Evolutionary conservation across 2,797 vertebrate genomes (phyloP).

Genomic region (Platalea minor): DNA sequence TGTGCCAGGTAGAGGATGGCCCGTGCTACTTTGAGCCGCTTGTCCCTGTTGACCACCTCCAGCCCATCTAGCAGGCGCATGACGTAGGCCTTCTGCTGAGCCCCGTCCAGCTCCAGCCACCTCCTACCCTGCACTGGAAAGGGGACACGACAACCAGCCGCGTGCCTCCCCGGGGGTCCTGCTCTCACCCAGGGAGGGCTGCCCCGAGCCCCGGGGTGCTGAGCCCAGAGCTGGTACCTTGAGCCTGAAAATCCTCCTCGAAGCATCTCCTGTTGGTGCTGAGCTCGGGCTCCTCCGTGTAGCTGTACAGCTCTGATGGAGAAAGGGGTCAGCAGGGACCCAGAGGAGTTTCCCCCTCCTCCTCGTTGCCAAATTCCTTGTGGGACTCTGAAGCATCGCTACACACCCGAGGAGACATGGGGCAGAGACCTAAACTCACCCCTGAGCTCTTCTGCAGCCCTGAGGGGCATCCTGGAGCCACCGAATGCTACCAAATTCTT

Average conservation of each 20-base stretch:
- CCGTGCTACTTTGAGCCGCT: slow-evolving; percentile 86
- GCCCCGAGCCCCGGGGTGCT: accelerated
- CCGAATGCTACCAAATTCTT: accelerated
- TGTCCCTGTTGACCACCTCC: slow-evolving; percentile 91
- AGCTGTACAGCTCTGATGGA: slow-evolving; percentile 91
- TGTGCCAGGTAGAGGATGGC: slow-evolving; percentile 95
- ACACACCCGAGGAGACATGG: accelerated
- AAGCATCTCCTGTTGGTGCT: slow-evolving; percentile 90
- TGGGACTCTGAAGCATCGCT: background rate
- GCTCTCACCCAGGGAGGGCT: accelerated
- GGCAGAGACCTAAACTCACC: background rate
- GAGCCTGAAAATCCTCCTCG: slow-evolving; percentile 89
- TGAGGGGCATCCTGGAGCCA: background rate
- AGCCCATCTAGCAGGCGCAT: slow-evolving; percentile 91
- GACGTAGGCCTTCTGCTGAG: slow-evolving; percentile 85
- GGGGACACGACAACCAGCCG: background rate
- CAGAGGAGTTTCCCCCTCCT: background rate
- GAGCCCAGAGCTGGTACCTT: slow-evolving; percentile 77
- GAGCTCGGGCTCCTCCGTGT: slow-evolving; percentile 94
- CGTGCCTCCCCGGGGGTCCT: background rate
- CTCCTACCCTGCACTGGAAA: slow-evolving; percentile 74
- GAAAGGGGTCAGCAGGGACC: background rate
- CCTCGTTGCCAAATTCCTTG: background rate
- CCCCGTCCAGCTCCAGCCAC: slow-evolving; percentile 84
- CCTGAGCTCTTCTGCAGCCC: background rate